Evolutionary conservation across 35 echinoderm and acorn worm genomes (phyloP), one percentile per base, ranked within the genome.

Genomic region (Holothuria glaberrima): DNA sequence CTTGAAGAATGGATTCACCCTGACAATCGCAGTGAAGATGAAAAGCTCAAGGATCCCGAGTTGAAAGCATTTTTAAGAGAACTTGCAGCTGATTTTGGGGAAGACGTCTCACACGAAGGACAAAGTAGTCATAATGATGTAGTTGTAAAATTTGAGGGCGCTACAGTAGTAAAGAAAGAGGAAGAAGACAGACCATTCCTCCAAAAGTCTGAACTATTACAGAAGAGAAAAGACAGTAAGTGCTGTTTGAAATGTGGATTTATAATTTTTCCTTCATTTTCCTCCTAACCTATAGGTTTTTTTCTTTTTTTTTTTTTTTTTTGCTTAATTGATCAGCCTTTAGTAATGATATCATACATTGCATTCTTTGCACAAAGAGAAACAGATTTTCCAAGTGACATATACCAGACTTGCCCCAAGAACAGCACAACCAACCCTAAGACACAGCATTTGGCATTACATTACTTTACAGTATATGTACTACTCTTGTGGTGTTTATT

Each of bases 41-140:
- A 60, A 13, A 22, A 90, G 4, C 27, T 44, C 22, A 59, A 72
- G 59, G 92, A 94, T 44, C 52, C 87, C 16, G 88, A 94, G 58
- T n/a, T 94, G 79, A 89, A 85, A 68, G 82, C 65, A 17, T 35
- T 94, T 20, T 61, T 94, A 25, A 79, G 87, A 30, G 92, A 94
- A 17, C 80, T 94, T 29, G 92, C 92, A 48, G 56, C 92, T 18
- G 92, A 94, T 21, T 94, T 94, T 94, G 92, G 88, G 68, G 63
- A 89, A 56, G 71, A 48, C 58, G 59, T n/a, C 19, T 44, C 74
- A 13, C 29, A 48, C 3, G 1, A 61, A 6, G 46, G 30, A 6
- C 25, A 62, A 32, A n/a, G 9, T n/a, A 57, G 58, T 6, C n/a
- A 29, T n/a, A 31, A 84, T 19, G 30, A 84, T 60, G 22, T 61